phyloP scores from a whole-genome alignment of 2,888 invertebrate species.

The Drosophila macrospina region DNA sequence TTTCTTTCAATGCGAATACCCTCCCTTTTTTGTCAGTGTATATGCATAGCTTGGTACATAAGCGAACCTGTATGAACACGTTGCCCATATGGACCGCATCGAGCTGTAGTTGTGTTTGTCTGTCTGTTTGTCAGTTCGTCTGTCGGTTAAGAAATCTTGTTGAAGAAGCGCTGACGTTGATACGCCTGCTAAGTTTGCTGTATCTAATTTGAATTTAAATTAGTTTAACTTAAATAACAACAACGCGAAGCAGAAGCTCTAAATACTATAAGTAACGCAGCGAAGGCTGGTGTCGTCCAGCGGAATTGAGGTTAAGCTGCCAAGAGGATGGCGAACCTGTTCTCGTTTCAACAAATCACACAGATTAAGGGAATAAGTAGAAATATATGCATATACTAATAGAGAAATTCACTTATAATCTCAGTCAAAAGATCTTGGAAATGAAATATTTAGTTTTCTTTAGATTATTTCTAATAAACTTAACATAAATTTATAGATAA shows the following conservation, averaged over 20 bases:
- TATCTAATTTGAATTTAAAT: constrained; percentile 79
- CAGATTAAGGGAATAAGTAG: background rate
- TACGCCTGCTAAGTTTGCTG: constrained; percentile 72
- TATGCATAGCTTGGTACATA: constrained; percentile 11
- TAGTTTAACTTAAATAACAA: constrained; percentile 59
- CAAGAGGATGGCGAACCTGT: constrained; percentile 6
- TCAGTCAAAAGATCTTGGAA: too few species aligned
- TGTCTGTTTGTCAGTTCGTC: too few species aligned
- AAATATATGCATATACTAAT: too few species aligned
- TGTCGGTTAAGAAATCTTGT: constrained; percentile 63
- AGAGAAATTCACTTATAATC: too few species aligned
- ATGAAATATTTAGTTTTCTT: too few species aligned
- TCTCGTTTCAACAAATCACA: constrained; percentile 13
- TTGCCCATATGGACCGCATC: constrained; percentile 69
- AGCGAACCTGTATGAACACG: constrained; percentile 51
- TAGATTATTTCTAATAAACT: too few species aligned
- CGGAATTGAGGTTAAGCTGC: constrained; percentile 39
- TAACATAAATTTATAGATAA: too few species aligned
- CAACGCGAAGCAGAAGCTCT: constrained; percentile 1
- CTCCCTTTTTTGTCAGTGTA: constrained; percentile 8
- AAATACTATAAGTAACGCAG: constrained; percentile 20
- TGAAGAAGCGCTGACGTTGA: constrained; percentile 69
- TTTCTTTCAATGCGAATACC: too few species aligned
- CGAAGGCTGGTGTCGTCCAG: constrained; percentile 37
- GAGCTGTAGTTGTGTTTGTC: constrained; percentile 7